Conservation (phyloP, 2,113 vertebrate genomes). For the Marmota flaviventris region DNA sequence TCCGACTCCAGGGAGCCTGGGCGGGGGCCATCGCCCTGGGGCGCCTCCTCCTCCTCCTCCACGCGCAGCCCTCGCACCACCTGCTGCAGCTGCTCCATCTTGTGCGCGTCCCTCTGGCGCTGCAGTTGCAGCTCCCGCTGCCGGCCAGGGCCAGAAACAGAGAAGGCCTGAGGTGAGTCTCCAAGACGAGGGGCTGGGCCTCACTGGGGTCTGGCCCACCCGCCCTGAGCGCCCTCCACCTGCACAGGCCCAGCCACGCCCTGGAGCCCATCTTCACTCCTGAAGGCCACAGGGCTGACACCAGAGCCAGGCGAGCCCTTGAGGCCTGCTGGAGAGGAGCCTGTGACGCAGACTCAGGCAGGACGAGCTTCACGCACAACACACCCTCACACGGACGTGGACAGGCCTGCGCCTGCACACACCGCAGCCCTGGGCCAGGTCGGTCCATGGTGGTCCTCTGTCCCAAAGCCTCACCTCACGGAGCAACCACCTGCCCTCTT, state of each 20-base stretch:
- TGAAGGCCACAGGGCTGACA: not conserved
- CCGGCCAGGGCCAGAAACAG: not conserved
- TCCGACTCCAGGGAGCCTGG: not conserved
- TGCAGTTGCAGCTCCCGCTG: slow-evolving; percentile 92
- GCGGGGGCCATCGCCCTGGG: not conserved
- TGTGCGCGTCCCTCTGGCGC: slow-evolving; percentile 91
- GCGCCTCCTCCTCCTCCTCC: slow-evolving; percentile 72
- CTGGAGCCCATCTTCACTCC: not conserved
- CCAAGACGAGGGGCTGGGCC: not conserved
- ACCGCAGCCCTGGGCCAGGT: too few relatives aligned
- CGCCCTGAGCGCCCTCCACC: fast-evolving
- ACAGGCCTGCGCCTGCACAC: too few relatives aligned
- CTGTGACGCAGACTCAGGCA: not conserved
- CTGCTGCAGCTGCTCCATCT: slow-evolving; percentile 91
- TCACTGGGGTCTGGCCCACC: fast-evolving
- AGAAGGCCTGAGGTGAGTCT: not conserved
- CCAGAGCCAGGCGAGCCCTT: not conserved
- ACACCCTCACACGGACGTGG: not conserved
- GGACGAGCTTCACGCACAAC: not conserved
- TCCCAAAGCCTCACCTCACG: not conserved
- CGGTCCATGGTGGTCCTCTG: too few relatives aligned
- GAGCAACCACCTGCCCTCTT: not conserved
- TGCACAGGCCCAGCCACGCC: not conserved
- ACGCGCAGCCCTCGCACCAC: slow-evolving; percentile 87
- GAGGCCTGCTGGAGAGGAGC: not conserved